Conservation (phyloP, 2,888 invertebrate species). For the Hyles lineata region DNA sequence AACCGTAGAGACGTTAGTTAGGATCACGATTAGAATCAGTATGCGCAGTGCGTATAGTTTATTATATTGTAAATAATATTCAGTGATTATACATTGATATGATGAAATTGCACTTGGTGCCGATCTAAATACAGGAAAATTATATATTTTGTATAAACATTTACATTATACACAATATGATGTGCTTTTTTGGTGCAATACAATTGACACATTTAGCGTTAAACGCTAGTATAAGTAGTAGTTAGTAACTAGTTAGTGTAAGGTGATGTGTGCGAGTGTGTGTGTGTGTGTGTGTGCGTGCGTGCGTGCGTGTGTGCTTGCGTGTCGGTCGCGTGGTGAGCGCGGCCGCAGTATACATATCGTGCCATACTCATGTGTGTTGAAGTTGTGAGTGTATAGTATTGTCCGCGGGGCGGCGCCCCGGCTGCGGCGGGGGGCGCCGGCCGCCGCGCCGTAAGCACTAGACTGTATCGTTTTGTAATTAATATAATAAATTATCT, state of each 20-base stretch:
- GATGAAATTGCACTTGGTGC: constrained; percentile 9
- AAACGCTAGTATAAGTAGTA: constrained; percentile 11
- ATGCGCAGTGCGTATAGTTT: not conserved
- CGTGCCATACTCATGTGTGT: constrained; percentile 56
- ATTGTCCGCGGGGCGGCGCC: not conserved
- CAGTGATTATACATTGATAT: not conserved
- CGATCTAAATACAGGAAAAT: constrained; percentile 13
- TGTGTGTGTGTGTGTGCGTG: not conserved
- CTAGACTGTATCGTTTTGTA: constrained; percentile 20
- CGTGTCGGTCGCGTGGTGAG: not conserved
- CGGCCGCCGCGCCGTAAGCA: constrained; percentile 7
- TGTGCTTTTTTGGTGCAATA: constrained; percentile 3
- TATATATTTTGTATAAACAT: not conserved
- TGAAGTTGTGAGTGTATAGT: not conserved
- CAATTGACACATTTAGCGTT: constrained; percentile 4
- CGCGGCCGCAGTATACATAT: constrained; percentile 37
- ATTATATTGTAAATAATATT: not conserved
- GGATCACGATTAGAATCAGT: not conserved
- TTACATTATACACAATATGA: constrained; percentile 1
- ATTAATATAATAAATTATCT: constrained; percentile 17
- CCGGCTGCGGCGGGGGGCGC: not conserved
- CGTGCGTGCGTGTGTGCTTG: not conserved
- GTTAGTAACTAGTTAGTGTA: not conserved
- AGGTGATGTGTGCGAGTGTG: not conserved
- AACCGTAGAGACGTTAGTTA: not conserved